Base-by-base conservation (phyloP, 1,140 invertebrate species). In the Achatina immaculata region DNA sequence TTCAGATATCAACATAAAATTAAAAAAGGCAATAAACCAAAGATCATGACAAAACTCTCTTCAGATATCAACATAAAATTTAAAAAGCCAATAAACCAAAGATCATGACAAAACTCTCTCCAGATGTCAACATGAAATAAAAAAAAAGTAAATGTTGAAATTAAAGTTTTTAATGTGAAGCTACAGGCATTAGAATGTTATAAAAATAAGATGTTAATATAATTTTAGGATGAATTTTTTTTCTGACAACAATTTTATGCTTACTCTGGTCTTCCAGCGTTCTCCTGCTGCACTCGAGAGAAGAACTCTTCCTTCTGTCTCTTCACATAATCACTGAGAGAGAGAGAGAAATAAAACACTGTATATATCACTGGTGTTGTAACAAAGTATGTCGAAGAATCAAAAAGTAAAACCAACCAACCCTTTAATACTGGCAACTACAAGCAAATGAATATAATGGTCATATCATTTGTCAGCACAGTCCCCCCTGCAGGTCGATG, bases 221-320 rank as follows among this genome's bases (percentile, higher is more conserved):
- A 48, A 19, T 11, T 7, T 11, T 11, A 7, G 19, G 45, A 48
- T 48, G 45, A 48, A 19, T 19, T 48, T 48, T 48, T 7, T 48
- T 11, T 48, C 7, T 19, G 19, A 19, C 34, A 36, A 7, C 7
- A 7, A 28, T 66, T 4, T 71, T 66, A 71, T 34, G 90, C 93
- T 92, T 93, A 96, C 95, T 94, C 95, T 82, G 95, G 94, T 87
- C 95, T 92, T 71, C 84, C 89, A 2, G 94, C 93, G 93, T 96
- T 96, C 91, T 96, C 95, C 83, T 92, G 92, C 90, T 96, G 95
- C 84, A 93, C 94, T 86, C 91, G 93, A 4, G 90, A 90, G 87
- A 96, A 96, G 89, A 95, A 97, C 43, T 94, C 93, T 84, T 96
- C 95, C 86, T 95, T 96, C 89, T 96, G 95, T 87, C 92, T 92